Conservation (phyloP, 2,113 vertebrate species). For the Sander lucioperca region DNA sequence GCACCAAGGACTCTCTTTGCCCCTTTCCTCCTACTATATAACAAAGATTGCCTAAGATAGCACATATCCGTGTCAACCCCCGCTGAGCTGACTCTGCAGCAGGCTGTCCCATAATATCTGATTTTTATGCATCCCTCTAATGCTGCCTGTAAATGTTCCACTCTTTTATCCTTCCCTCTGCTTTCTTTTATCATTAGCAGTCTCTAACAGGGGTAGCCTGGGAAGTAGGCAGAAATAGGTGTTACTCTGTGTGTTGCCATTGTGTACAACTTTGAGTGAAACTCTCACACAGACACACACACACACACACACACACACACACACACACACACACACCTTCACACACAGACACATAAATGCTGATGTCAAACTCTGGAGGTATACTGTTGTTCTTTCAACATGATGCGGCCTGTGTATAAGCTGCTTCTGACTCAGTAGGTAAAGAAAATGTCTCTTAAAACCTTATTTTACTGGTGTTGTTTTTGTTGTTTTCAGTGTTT, state of each 20-base stretch:
- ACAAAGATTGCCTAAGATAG: constrained; percentile 60
- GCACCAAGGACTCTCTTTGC: constrained; percentile 43
- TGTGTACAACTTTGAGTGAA: neutral
- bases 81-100: constrained; percentile 70
- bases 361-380: constrained; percentile 6
- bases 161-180: constrained; percentile 68
- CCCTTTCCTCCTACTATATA: constrained; percentile 46
- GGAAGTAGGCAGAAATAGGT: constrained; percentile 8
- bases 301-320: neutral
- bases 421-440: neutral
- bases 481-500: neutral
- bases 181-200: constrained; percentile 63
- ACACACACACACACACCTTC: neutral
- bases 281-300: neutral
- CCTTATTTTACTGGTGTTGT: neutral
- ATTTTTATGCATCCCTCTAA: constrained; percentile 76
- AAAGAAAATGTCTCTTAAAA: neutral
- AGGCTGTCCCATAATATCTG: constrained; percentile 68
- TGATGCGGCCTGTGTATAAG: neutral
- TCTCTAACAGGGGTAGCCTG: constrained; percentile 9
- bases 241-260: constrained; percentile 30
- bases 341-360: constrained; percentile 6
- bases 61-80: constrained; percentile 70
- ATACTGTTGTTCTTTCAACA: neutral
- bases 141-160: constrained; percentile 64